A percentile compares a stretch with the other conserved stretches of the same genome.
phyloP scores from a whole-genome alignment of 92 coral and sea anemone genomes.

The Epizoanthus ramosus region DNA sequence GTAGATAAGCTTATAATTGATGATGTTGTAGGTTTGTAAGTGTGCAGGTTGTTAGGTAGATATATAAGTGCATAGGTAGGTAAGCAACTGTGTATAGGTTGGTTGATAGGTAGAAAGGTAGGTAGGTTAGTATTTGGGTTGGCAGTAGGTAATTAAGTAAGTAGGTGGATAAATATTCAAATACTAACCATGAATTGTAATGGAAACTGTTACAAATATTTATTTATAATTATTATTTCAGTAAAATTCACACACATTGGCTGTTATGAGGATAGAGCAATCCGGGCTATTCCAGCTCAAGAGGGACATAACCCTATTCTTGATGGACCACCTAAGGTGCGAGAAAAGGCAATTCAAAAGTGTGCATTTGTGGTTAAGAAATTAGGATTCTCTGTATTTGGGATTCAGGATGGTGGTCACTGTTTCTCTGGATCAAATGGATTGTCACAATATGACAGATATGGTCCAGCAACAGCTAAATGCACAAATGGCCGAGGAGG shows the following conservation, averaged over 20 bases:
- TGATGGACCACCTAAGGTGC: slow-evolving; percentile 16
- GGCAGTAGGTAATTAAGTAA: no score
- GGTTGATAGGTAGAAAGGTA: no score
- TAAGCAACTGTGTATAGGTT: no score
- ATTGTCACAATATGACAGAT: slow-evolving; percentile 9
- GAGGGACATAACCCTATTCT: slow-evolving; percentile 39
- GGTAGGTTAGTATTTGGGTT: no score
- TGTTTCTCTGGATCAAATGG: slow-evolving; percentile 38
- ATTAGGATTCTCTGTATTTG: slow-evolving; percentile 35
- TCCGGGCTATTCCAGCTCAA: background rate
- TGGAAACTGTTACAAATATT: no score
- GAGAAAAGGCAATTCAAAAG: slow-evolving; percentile 36
- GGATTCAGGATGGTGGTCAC: slow-evolving; percentile 42
- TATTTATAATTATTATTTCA: background rate
- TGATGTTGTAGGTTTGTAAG: no score
- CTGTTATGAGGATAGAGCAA: slow-evolving; percentile 37
- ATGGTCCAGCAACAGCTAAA: background rate
- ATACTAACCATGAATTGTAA: no score
- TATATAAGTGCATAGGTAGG: no score
- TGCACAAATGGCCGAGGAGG: slow-evolving; percentile 35
- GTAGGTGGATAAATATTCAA: no score
- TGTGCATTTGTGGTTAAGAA: slow-evolving; percentile 36
- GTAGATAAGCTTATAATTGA: no score
- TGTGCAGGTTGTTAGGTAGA: no score
- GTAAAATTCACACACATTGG: slow-evolving; percentile 39